Percentiles rank a stretch among this genome's conserved stretches.
Evolutionary conservation across 2,888 invertebrate species (phyloP).

Genomic region (Pachymerium ferrugineum): DNA sequence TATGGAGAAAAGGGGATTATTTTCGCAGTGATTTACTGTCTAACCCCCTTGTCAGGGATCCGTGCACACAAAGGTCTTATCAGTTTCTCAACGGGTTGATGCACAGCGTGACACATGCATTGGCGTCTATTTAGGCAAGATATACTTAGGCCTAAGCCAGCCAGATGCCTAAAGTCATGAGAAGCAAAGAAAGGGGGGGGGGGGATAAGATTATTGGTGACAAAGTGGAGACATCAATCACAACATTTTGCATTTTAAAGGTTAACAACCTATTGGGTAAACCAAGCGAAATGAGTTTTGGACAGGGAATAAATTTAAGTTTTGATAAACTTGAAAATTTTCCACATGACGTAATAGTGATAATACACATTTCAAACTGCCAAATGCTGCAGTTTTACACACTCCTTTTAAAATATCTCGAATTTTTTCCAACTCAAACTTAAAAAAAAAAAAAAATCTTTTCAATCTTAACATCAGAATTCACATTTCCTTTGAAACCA

Average conservation of each 20-base stretch:
- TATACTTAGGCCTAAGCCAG: slow-evolving; percentile 7
- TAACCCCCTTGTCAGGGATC: slow-evolving; percentile 13
- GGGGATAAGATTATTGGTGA: not conserved
- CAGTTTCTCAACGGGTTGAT: slow-evolving; percentile 14
- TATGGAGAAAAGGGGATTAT: slow-evolving; percentile 18
- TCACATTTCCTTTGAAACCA: too few relatives aligned
- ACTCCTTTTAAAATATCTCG: too few relatives aligned
- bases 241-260: not conserved
- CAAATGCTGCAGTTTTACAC: too few relatives aligned
- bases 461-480: too few relatives aligned
- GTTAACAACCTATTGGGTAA: not conserved
- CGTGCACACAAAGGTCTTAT: not conserved
- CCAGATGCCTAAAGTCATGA: not conserved
- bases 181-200: not conserved
- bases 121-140: not conserved
- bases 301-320: too few relatives aligned
- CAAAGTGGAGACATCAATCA: not conserved
- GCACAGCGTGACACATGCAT: slow-evolving; percentile 13
- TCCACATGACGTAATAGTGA: too few relatives aligned
- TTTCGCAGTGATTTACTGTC: slow-evolving; percentile 5
- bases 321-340: too few relatives aligned
- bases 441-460: too few relatives aligned
- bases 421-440: too few relatives aligned
- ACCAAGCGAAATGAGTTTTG: too few relatives aligned
- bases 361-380: too few relatives aligned